Base-by-base conservation (phyloP, 2,888 invertebrate genomes). In the Drosophila demipolita region DNA sequence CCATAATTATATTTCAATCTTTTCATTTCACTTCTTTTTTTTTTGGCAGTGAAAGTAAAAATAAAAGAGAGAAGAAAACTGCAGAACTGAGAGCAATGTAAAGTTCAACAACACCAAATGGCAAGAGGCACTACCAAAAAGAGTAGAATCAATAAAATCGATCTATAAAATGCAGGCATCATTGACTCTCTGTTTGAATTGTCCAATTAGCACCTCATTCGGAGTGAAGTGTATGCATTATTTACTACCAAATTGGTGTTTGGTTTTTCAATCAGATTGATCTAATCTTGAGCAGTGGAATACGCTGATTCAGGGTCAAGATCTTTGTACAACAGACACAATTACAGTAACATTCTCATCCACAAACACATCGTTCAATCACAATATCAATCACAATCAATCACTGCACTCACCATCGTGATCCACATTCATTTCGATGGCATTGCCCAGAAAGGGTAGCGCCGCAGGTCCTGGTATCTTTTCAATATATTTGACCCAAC, bases 371-470 rank as follows among this genome's bases (percentile, higher is more conserved):
- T 53, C 36, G 8, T 9, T 35, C 35, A 53, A 5, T 8, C 32
- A 4, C 32, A 52, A 20, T 15, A 23, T 40, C 42, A 38, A 23
- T 38, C 35, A n/a, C 17, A 49, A 11, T 29, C 45, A 7, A 35
- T 5, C 32, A 7, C 50, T 26, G 7, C 42, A 83, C 92, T 93
- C 90, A 94, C 95, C 95, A 87, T 94, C 94, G 75, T 94, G 94
- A 86, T 94, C 94, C 38, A 94, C 94, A 89, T 94, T 94, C 76
- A 95, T 93, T 87, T 95, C 94, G 59, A 95, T 93, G 32, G 94
- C 94, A 91, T 95, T 93, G 48, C 96, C 96, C 64, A 96, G 87
- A 20, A 95, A 82, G 0, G 95, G 95, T 60, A 95, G 86, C 5
- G 94, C 93, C 1, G 94, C 93, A 15, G 95, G 95, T 57, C 95